phyloP scores from a whole-genome alignment of 2,797 vertebrate genomes.

The Rhabdophis nuchalis region DNA sequence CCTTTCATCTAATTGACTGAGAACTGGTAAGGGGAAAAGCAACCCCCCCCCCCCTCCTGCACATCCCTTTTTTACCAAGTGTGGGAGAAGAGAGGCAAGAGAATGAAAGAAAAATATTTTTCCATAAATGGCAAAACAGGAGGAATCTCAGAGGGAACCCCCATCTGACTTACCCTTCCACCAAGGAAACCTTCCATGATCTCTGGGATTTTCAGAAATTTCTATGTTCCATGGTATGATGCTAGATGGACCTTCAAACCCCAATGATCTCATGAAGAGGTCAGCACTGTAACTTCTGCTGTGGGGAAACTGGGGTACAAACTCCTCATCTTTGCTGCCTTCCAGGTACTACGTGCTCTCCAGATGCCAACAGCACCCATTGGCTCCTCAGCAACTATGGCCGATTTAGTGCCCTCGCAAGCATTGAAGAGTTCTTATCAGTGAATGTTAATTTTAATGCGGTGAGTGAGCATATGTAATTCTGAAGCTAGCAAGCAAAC shows the following conservation, averaged over 20 bases:
- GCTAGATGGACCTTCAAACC: background rate
- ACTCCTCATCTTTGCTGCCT: background rate
- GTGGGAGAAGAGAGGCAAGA: background rate
- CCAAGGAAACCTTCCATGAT: background rate
- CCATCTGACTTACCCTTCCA: background rate
- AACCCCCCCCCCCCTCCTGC: background rate
- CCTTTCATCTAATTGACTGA: background rate
- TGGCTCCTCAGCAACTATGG: constrained; percentile 41
- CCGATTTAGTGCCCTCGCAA: background rate
- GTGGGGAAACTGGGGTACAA: background rate
- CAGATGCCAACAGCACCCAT: constrained; percentile 23
- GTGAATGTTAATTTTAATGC: constrained; percentile 34
- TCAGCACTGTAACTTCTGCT: background rate
- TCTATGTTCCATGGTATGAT: background rate
- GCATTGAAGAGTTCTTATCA: background rate
- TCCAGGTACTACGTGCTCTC: constrained; percentile 39
- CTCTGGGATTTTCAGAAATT: background rate
- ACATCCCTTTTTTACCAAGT: background rate
- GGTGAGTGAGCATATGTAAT: constrained; percentile 32
- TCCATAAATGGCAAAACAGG: background rate
- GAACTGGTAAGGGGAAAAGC: background rate
- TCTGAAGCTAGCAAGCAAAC: no score
- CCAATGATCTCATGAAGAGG: background rate
- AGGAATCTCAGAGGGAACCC: background rate
- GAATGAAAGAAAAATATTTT: background rate